Base-by-base conservation (phyloP, 2,113 vertebrate species). In the Dromas ardeola region DNA sequence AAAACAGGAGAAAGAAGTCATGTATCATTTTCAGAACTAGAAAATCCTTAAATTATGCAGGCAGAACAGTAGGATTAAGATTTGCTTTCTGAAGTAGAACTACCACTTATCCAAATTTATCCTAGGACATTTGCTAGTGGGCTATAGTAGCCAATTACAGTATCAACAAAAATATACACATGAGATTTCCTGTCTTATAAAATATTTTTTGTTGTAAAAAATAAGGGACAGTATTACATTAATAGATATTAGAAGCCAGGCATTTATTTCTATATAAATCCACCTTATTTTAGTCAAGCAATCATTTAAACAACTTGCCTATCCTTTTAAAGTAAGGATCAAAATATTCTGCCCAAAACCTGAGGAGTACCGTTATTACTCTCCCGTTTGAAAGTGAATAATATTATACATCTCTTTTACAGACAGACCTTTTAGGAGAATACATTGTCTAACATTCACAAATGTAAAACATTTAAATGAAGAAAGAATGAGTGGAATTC, bases 401-500 rank as follows among this genome's bases (percentile, higher is more conserved):
- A 77, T 71, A 76, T 21, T 73, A 45, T 92, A 25, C 22, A 40
- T 93, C 58, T 71, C 8, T 95, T 80, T 87, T 82, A 85, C 47
- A 76, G 61, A 38, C 50, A 66, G 34, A 61, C 23, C 53, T 88
- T 94, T 93, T 77, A 95, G 66, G 49, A 95, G 65, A 87, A 87
- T 87, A 73, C 4, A 2, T 73, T 81, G 47, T 84, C 69, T 82
- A 82, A 85, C 73, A 70, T 91, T 84, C 83, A 79, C 61, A 84
- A 96, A 96, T 91, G 55, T 88, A 82, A 79, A 88, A 65, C 45
- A 76, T 91, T 85, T 93, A 96, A 79, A 95, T 85, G 70, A 91
- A 94, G 91, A 92, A 96, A 87, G 94, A 97, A 97, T 97, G 91
- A 96, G 94, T 97, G 89, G 94, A 97, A 97, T 97, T 95, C 94